Percentiles rank a stretch among this genome's conserved stretches.
Conservation (phyloP, 2,797 vertebrate species). For the Pseudocheirus occidentalis region DNA sequence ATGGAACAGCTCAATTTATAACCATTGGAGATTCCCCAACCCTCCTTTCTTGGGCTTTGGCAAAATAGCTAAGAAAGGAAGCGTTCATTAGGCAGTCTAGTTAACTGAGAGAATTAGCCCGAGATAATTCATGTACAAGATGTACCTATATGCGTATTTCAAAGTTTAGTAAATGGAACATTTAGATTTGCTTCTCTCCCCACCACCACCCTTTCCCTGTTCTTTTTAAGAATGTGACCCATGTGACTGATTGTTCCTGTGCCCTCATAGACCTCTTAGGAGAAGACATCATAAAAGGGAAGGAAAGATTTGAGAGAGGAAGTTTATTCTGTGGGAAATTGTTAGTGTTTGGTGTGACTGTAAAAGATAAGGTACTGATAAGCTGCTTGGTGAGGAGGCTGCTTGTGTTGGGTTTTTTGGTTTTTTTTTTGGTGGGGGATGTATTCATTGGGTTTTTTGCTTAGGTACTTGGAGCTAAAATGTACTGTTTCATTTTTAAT, state of each 20-base stretch:
- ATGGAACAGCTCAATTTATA: not conserved
- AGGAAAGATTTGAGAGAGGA: accelerated
- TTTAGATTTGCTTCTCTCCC: not conserved
- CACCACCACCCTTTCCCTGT: not conserved
- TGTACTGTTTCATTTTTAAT: not conserved
- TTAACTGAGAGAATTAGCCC: not conserved
- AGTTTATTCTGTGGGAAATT: not conserved
- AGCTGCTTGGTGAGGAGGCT: not conserved
- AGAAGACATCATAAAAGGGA: not conserved
- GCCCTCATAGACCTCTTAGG: accelerated
- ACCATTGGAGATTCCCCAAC: not conserved
- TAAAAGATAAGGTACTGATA: not conserved
- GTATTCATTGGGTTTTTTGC: not conserved
- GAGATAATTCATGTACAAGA: not conserved
- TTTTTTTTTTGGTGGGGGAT: not conserved
- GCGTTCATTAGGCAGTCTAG: not conserved
- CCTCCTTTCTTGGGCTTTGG: not conserved
- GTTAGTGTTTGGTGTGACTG: accelerated
- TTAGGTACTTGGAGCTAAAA: not conserved
- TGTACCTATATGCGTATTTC: not conserved
- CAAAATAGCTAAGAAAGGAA: not conserved
- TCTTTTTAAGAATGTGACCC: not conserved
- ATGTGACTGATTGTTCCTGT: accelerated
- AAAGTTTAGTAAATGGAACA: not conserved
- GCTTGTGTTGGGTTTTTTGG: too few relatives aligned